These are phyloP conservation scores for Cryptocephalus moraei DNA, from an alignment of 2,888 invertebrate genomes.

Conservation along the genomic window DNA sequence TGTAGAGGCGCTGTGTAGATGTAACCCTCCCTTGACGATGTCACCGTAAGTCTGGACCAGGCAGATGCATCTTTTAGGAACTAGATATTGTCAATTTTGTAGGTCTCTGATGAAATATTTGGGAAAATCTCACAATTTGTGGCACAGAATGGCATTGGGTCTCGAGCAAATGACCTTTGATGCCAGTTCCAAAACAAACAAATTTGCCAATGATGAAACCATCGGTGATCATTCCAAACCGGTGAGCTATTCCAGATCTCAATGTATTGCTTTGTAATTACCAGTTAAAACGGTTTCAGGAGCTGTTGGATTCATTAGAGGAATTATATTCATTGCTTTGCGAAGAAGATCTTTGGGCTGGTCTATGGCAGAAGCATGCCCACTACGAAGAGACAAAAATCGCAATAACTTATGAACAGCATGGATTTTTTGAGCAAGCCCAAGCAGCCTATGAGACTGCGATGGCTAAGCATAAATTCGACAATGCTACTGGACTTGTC, in stretches of 20 bases:
- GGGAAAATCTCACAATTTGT: slow-evolving; percentile 90
- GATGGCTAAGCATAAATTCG: slow-evolving; percentile 79
- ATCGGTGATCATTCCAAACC: slow-evolving; percentile 59
- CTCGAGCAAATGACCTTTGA: slow-evolving; percentile 83
- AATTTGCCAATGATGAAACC: slow-evolving; percentile 55
- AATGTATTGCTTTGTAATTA: too few relatives aligned
- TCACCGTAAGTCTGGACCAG: slow-evolving; percentile 60
- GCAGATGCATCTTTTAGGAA: too few relatives aligned
- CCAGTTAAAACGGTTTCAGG: slow-evolving; percentile 25
- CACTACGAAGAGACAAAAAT: slow-evolving; percentile 84
- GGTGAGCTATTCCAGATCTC: slow-evolving; percentile 27
- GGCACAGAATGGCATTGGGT: slow-evolving; percentile 89
- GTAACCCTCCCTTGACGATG: slow-evolving; percentile 75
- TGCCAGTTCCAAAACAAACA: slow-evolving; percentile 11
- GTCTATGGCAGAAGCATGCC: slow-evolving; percentile 89
- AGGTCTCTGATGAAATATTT: slow-evolving; percentile 75
- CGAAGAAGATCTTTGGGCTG: slow-evolving; percentile 96
- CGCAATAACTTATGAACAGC: slow-evolving; percentile 89
- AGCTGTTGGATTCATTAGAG: slow-evolving; percentile 68
- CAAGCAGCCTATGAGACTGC: slow-evolving; percentile 79
- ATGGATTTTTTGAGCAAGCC: slow-evolving; percentile 92
- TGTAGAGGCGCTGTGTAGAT: slow-evolving; percentile 78
- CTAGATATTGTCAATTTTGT: slow-evolving; percentile 2
- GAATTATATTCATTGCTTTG: slow-evolving; percentile 86
- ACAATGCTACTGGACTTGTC: slow-evolving; percentile 64